Conservation (phyloP, 2,113 vertebrate species). For the Lutjanus erythropterus region DNA sequence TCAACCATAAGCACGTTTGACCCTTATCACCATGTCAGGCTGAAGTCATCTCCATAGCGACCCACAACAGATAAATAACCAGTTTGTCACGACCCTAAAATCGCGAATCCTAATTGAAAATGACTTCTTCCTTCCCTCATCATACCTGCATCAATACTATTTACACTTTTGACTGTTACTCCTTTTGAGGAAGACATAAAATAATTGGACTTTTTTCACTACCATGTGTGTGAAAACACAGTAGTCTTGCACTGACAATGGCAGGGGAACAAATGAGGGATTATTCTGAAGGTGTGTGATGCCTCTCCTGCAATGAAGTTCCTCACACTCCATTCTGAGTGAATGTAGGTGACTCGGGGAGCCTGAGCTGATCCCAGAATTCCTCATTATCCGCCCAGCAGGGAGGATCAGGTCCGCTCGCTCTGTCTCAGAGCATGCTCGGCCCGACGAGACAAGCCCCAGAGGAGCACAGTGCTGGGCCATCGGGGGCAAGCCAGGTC, state of each 20-base stretch:
- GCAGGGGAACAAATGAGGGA: constrained; percentile 81
- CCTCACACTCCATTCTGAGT: constrained; percentile 86
- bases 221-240: constrained; percentile 75
- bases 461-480: constrained; percentile 80
- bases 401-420: constrained; percentile 81
- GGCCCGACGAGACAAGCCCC: constrained; percentile 79
- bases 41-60: constrained; percentile 32
- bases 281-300: constrained; percentile 83
- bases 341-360: constrained; percentile 86
- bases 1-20: constrained; percentile 6
- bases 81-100: constrained; percentile 32
- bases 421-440: constrained; percentile 78
- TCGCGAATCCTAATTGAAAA: constrained; percentile 40
- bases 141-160: constrained; percentile 63
- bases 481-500: constrained; percentile 84
- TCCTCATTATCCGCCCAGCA: constrained; percentile 87
- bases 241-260: constrained; percentile 75
- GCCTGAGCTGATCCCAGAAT: constrained; percentile 89
- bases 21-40: constrained; percentile 8
- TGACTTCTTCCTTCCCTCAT: constrained; percentile 34
- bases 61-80: constrained; percentile 38
- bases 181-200: constrained; percentile 61
- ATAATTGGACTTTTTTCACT: constrained; percentile 80
- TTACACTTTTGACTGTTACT: constrained; percentile 64
- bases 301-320: constrained; percentile 83